Evolutionary conservation across 2,797 vertebrate species (phyloP).

Genomic region (Diglossa cyanea): DNA sequence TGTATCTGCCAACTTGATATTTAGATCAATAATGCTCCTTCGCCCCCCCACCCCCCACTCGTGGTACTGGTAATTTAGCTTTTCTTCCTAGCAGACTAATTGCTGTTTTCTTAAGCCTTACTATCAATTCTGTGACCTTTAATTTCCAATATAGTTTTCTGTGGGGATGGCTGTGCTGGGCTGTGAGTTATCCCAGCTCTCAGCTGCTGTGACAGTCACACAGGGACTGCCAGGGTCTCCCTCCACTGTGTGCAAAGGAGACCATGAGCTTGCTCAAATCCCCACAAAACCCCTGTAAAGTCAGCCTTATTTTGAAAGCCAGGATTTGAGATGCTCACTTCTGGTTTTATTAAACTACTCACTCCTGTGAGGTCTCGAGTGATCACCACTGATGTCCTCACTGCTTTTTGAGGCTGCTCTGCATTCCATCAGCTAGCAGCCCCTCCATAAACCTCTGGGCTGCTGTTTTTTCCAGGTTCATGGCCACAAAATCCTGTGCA

Average conservation of each 20-base stretch:
- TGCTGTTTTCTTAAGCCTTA: constrained; percentile 61
- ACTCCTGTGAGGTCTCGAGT: fast-evolving
- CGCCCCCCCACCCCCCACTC: fast-evolving
- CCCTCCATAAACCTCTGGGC: neutral
- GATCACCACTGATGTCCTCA: neutral
- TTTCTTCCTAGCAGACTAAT: constrained; percentile 57
- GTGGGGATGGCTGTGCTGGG: neutral
- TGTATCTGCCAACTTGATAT: constrained; percentile 53
- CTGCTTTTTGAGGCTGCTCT: neutral
- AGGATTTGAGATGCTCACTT: neutral
- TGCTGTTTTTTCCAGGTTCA: neutral
- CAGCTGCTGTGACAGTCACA: neutral
- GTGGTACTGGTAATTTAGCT: constrained; percentile 40
- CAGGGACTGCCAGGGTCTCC: neutral
- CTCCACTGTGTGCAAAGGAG: neutral
- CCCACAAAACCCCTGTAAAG: neutral
- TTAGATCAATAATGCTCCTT: constrained; percentile 52
- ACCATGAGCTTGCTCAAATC: neutral
- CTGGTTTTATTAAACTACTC: neutral
- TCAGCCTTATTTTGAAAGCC: neutral
- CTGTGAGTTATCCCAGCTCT: neutral
- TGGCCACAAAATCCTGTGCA: neutral
- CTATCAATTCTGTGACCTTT: constrained; percentile 66
- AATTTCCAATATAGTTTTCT: constrained; percentile 44
- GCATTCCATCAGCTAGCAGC: neutral